Evolutionary conservation across 1,140 invertebrate genomes (phyloP).

Genomic region (Calosoma granatense): DNA sequence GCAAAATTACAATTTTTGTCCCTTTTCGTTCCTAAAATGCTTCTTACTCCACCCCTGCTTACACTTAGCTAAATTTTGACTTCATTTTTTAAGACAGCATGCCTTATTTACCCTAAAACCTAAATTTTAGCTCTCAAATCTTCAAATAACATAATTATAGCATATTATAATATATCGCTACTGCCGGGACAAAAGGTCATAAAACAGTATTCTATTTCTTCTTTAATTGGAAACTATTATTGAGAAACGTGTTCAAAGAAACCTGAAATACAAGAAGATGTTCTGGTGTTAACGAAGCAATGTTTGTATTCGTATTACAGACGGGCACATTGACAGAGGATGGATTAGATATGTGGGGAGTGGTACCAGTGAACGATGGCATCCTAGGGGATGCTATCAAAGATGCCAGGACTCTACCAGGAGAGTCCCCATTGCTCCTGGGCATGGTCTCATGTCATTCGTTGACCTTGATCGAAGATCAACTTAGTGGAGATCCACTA

Average conservation of each 20-base stretch:
- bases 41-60: no score
- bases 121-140: no score
- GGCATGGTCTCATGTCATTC: constrained; percentile 86
- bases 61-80: no score
- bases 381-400: constrained; percentile 45
- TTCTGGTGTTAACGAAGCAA: no score
- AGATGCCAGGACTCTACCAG: constrained; percentile 42
- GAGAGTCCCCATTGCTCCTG: constrained; percentile 49
- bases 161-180: no score
- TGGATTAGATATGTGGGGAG: constrained; percentile 78
- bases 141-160: no score
- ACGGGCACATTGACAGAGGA: constrained; percentile 87
- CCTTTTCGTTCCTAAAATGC: no score
- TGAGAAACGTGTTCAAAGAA: neutral
- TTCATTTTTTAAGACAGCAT: no score
- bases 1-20: neutral
- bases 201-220: no score
- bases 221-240: no score
- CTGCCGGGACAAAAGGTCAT: no score
- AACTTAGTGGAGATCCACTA: constrained; percentile 82
- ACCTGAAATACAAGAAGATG: neutral
- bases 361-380: constrained; percentile 49
- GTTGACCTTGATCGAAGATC: constrained; percentile 71
- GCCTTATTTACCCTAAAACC: no score
- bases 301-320: constrained; percentile 25